Percentiles rank a stretch among this genome's conserved stretches.
Conservation (phyloP, 2,113 vertebrate species). For the Albula glossodonta region DNA sequence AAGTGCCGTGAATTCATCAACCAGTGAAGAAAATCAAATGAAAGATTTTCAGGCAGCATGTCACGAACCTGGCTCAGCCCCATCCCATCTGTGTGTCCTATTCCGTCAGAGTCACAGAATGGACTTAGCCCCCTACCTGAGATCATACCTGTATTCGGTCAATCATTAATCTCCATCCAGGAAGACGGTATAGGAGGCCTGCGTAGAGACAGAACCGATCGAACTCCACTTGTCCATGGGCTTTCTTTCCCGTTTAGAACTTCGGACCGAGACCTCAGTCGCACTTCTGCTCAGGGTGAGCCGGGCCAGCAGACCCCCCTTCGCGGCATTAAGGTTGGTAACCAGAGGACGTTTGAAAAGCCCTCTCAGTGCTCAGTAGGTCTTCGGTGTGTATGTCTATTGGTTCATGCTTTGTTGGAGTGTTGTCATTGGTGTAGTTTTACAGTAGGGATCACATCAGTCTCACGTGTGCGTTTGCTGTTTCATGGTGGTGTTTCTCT, state of each 20-base stretch:
- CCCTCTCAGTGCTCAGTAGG: neutral
- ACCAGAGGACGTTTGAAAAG: neutral
- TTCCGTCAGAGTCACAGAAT: conserved; percentile 17
- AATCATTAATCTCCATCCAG: conserved; percentile 65
- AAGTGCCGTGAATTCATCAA: neutral
- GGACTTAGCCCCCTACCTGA: conserved; percentile 65
- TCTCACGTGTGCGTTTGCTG: neutral
- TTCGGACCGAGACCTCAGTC: neutral
- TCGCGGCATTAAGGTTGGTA: neutral
- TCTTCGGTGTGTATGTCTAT: neutral
- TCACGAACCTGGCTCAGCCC: neutral
- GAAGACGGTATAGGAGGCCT: conserved; percentile 28
- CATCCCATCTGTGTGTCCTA: neutral
- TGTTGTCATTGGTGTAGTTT: neutral
- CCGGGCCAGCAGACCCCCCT: neutral
- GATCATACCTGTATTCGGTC: conserved; percentile 49
- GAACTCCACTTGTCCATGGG: neutral
- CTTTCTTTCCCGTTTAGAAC: neutral
- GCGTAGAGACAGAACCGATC: conserved; percentile 32
- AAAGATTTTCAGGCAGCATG: neutral
- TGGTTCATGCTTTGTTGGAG: neutral
- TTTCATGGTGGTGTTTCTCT: no score
- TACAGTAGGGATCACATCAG: neutral
- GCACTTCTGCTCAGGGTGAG: conserved; percentile 17
- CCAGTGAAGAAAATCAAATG: neutral